phyloP scores from a whole-genome alignment of 2,113 vertebrate species.

The Todiramphus saurophagus region DNA sequence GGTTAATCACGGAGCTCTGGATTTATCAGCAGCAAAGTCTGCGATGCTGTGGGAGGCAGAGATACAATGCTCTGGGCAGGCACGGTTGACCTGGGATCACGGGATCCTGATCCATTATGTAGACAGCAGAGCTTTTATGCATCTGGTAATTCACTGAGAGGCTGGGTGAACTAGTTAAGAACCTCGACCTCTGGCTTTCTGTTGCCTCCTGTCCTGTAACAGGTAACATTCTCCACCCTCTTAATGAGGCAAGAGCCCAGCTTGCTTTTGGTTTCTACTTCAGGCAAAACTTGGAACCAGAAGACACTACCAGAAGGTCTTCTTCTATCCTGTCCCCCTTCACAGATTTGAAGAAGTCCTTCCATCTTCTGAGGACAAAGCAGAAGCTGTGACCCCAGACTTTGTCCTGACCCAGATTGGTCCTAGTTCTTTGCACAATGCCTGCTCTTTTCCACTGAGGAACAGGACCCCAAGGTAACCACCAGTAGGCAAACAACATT shows the following conservation, averaged over 20 bases:
- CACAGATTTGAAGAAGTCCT: neutral
- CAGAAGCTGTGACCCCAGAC: neutral
- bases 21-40: neutral
- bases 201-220: neutral
- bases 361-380: neutral
- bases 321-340: neutral
- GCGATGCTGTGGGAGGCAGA: neutral
- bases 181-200: neutral
- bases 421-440: neutral
- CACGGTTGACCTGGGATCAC: neutral
- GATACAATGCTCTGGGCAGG: neutral
- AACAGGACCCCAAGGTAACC: neutral
- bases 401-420: neutral
- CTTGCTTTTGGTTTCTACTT: neutral
- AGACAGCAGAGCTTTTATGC: neutral
- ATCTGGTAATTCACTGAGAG: neutral
- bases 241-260: neutral
- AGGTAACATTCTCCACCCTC: neutral
- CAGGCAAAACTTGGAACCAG: neutral
- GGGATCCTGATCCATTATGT: neutral
- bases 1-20: neutral
- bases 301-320: neutral
- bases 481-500: neutral
- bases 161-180: neutral
- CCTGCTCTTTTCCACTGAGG: neutral